Base-by-base conservation (phyloP, 2,113 vertebrate genomes). In the Ranitomeya variabilis region DNA sequence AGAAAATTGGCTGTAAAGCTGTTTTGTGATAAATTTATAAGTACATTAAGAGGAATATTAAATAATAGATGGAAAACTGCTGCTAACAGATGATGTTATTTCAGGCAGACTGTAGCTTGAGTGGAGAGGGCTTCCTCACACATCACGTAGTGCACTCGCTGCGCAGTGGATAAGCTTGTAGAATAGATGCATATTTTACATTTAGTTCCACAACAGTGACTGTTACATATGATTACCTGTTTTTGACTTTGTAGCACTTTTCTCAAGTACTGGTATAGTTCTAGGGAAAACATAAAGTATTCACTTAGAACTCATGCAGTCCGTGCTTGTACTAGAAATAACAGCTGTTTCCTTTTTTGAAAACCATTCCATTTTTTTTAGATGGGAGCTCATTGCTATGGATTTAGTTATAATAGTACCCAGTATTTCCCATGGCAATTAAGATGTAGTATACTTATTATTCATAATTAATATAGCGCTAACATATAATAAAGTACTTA, bases 211-310 rank as follows among this genome's bases (percentile, higher is more conserved):
- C 19, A 14, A 81, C 80, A 37, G 23, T 62, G 80, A 81, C 55
- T 81, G 23, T 81, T 45, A 55, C 57, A 81, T 62, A 81, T 37
- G 80, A 81, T 81, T 81, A 62, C 57, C 80, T 62, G 16, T 62
- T 81, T 81, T 26, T 62, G 57, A 37, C 57, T 81, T 37, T 81
- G 18, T 11, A 62, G 57, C 16, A 21, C 45, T 81, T 81, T 81
- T 62, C 59, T 81, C 57, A 81, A 81, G 59, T 62, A 37, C 80
- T 62, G 18, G 45, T 37, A 62, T 86, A 62, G 69, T 10, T 90
- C 89, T 1, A 51, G 83, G 78, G 15, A 45, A 81, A 81, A 64
- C 26, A 62, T 5, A 10, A 18, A 9, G 62, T 81, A 81, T 81
- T 59, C 26, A 81, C 37, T 81, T 3, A 15, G 31, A 62, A 81